phyloP scores from a whole-genome alignment of 2,888 invertebrate species.

The Dynastes tityus region DNA sequence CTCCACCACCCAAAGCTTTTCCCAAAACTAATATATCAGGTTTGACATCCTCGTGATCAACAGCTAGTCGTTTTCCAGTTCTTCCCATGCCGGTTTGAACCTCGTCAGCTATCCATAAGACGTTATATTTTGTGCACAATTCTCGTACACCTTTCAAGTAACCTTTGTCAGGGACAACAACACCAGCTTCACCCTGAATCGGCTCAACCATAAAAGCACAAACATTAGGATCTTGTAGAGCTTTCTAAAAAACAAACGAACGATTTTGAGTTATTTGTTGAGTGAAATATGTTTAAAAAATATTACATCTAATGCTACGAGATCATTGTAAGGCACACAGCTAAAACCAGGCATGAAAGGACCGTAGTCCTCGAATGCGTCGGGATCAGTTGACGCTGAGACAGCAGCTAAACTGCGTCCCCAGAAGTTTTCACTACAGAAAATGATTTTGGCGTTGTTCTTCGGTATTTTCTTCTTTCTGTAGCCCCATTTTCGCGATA shows the following conservation, averaged over 20 bases:
- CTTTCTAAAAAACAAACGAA: constrained; percentile 67
- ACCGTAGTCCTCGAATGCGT: constrained; percentile 81
- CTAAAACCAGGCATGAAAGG: constrained; percentile 87
- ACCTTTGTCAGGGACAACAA: constrained; percentile 81
- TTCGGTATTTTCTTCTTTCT: constrained; percentile 80
- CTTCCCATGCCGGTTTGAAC: constrained; percentile 89
- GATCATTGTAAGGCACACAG: constrained; percentile 83
- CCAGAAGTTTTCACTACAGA: constrained; percentile 88
- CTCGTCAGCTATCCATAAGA: constrained; percentile 89
- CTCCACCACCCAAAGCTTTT: constrained; percentile 88
- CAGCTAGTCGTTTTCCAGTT: constrained; percentile 83
- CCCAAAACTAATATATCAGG: constrained; percentile 87
- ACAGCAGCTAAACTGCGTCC: constrained; percentile 87
- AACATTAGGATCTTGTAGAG: constrained; percentile 77
- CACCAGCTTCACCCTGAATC: constrained; percentile 91
- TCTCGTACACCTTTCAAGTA: constrained; percentile 81
- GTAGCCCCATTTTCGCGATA: constrained; percentile 89
- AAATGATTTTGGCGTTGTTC: constrained; percentile 81
- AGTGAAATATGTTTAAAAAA: neutral
- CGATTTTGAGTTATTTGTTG: neutral
- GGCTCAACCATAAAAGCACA: constrained; percentile 92
- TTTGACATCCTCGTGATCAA: constrained; percentile 82
- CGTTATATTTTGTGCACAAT: constrained; percentile 84
- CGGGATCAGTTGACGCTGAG: constrained; percentile 84
- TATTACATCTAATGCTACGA: constrained; percentile 78